Evolutionary conservation across 2,888 invertebrate species (phyloP).

Genomic region (Machimus rusticus): DNA sequence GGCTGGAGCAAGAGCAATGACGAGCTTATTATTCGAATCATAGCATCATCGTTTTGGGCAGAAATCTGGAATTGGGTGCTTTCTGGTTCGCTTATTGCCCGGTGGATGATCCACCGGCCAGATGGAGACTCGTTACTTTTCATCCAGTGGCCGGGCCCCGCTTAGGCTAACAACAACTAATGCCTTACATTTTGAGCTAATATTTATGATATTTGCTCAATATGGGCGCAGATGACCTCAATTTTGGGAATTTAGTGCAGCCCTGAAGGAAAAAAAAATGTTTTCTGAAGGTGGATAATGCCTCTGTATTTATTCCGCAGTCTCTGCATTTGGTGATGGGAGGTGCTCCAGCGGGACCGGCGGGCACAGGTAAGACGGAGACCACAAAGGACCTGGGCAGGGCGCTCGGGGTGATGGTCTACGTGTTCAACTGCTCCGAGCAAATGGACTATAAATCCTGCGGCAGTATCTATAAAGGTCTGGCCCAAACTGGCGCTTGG

Average conservation of each 20-base stretch:
- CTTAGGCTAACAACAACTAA: not conserved
- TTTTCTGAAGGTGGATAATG: not conserved
- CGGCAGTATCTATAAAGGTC: slow-evolving; percentile 93
- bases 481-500: slow-evolving; percentile 95
- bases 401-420: slow-evolving; percentile 96
- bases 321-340: slow-evolving; percentile 94
- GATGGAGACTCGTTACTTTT: not conserved
- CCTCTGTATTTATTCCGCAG: slow-evolving; percentile 53
- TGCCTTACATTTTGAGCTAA: not conserved
- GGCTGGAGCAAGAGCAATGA: not conserved
- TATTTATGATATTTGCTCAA: not conserved
- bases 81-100: not conserved
- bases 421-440: slow-evolving; percentile 96
- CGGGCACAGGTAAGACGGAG: slow-evolving; percentile 96
- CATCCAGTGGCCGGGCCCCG: not conserved
- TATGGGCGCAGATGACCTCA: not conserved
- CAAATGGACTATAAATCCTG: slow-evolving; percentile 98
- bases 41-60: not conserved
- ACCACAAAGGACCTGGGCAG: slow-evolving; percentile 96
- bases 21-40: not conserved
- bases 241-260: not conserved
- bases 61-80: not conserved
- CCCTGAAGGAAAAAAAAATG: not conserved
- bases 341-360: slow-evolving; percentile 96
- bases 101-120: not conserved